Percentiles rank a stretch among this genome's conserved stretches.
phyloP scores from a whole-genome alignment of 2,888 invertebrate genomes.

The Orchestes rusci region DNA sequence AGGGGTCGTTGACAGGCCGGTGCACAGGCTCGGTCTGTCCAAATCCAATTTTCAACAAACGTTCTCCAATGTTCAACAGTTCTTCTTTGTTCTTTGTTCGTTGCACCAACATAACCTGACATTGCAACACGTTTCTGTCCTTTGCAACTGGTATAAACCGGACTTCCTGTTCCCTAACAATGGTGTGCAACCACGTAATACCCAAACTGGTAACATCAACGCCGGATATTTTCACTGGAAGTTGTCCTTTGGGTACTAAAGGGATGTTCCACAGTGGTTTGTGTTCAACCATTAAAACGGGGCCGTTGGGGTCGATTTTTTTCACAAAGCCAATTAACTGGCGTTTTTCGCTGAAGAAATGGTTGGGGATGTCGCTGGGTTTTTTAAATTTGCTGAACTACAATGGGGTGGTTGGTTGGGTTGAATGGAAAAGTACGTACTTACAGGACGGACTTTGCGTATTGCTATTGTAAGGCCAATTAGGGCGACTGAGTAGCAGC shows the following conservation, averaged over 20 bases:
- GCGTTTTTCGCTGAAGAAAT: conserved; percentile 39
- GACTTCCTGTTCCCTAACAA: conserved; percentile 41
- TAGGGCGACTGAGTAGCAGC: conserved; percentile 50
- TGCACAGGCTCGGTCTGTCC: conserved; percentile 68
- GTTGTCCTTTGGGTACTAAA: conserved; percentile 33
- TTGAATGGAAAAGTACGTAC: conserved; percentile 28
- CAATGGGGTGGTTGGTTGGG: neutral
- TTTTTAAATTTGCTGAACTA: conserved; percentile 43
- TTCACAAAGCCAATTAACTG: conserved; percentile 41
- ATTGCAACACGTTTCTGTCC: conserved; percentile 43
- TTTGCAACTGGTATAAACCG: conserved; percentile 43
- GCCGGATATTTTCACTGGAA: conserved; percentile 50
- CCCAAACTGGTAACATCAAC: conserved; percentile 47
- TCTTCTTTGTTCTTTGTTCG: conserved; percentile 28
- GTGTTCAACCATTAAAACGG: conserved; percentile 42
- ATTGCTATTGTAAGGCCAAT: conserved; percentile 46
- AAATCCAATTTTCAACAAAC: conserved; percentile 53
- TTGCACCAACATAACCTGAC: conserved; percentile 42
- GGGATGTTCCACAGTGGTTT: conserved; percentile 39
- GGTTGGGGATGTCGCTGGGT: conserved; percentile 42
- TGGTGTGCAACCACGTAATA: conserved; percentile 43
- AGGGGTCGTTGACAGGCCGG: conserved; percentile 38
- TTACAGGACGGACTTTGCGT: conserved; percentile 49
- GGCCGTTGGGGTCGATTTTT: conserved; percentile 41
- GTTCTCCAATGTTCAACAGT: conserved; percentile 48